phyloP scores from a whole-genome alignment of 2,113 vertebrate species.

The Semnornis frantzii region DNA sequence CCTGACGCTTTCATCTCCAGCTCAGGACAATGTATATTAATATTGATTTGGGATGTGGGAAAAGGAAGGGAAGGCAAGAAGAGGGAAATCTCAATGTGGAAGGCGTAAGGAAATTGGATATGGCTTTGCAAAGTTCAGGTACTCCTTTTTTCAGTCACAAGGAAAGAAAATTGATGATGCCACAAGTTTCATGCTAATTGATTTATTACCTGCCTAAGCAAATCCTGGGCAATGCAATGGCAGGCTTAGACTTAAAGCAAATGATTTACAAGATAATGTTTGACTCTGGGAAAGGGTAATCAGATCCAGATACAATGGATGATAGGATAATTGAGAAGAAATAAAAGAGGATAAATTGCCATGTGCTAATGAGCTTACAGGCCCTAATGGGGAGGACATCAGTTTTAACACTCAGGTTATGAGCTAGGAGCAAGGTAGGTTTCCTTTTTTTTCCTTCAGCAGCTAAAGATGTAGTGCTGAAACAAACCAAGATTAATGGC shows the following conservation, averaged over 20 bases:
- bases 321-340: constrained; percentile 89
- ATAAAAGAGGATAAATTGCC: constrained; percentile 89
- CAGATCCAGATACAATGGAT: constrained; percentile 88
- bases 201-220: constrained; percentile 87
- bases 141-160: constrained; percentile 56
- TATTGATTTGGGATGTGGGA: not conserved
- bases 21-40: not conserved
- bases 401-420: constrained; percentile 85
- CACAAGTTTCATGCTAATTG: constrained; percentile 85
- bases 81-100: not conserved
- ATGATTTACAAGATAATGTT: constrained; percentile 90
- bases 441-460: constrained; percentile 42
- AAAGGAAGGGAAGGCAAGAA: not conserved
- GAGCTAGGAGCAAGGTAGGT: constrained; percentile 73
- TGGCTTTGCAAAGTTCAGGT: constrained; percentile 61
- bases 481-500: constrained; percentile 84
- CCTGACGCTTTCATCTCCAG: not conserved
- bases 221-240: constrained; percentile 74
- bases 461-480: constrained; percentile 75
- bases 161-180: constrained; percentile 82
- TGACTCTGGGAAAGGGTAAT: constrained; percentile 86
- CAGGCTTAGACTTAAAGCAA: constrained; percentile 82
- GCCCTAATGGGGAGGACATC: constrained; percentile 84
- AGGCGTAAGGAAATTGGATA: constrained; percentile 43
- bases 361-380: constrained; percentile 87